Percentiles rank a stretch among this genome's conserved stretches.
Evolutionary conservation across 2,797 vertebrate species (phyloP).

Genomic region (Etheostoma nigrum): DNA sequence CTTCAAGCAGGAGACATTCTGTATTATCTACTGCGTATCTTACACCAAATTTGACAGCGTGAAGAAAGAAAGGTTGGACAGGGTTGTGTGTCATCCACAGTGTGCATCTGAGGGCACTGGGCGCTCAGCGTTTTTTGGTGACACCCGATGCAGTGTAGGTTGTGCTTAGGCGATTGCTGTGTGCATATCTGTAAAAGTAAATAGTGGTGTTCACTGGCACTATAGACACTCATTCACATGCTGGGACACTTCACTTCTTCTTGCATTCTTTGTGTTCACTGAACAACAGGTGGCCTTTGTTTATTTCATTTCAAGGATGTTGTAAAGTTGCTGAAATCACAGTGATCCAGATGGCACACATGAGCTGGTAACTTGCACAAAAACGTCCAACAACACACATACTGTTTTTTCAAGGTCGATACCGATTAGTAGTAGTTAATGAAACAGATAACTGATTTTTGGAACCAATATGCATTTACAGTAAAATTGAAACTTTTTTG

Average conservation of each 20-base stretch:
- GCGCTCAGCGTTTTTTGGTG: conserved; percentile 58
- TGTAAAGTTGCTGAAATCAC: neutral
- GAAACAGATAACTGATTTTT: no score
- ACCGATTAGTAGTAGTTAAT: no score
- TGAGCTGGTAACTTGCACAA: neutral
- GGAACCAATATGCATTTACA: no score
- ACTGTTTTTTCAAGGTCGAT: no score
- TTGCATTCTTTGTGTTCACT: neutral
- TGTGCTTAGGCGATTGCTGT: conserved; percentile 58
- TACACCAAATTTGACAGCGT: conserved; percentile 11
- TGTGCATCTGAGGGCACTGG: conserved; percentile 48
- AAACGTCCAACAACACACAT: neutral
- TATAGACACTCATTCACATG: neutral
- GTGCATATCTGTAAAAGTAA: conserved; percentile 60
- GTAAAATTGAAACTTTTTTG: no score
- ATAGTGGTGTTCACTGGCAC: conserved; percentile 54
- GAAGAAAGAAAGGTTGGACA: conserved; percentile 12
- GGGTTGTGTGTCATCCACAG: conserved; percentile 31
- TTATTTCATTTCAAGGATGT: neutral
- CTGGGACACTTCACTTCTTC: neutral
- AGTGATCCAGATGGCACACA: neutral
- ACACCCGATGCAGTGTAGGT: conserved; percentile 62
- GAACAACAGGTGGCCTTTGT: conserved; percentile 2
- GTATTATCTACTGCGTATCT: conserved; percentile 8
- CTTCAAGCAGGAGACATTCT: neutral